Base-by-base conservation (phyloP, 2,888 invertebrate genomes). In the Orthonychiurus folsomi region DNA sequence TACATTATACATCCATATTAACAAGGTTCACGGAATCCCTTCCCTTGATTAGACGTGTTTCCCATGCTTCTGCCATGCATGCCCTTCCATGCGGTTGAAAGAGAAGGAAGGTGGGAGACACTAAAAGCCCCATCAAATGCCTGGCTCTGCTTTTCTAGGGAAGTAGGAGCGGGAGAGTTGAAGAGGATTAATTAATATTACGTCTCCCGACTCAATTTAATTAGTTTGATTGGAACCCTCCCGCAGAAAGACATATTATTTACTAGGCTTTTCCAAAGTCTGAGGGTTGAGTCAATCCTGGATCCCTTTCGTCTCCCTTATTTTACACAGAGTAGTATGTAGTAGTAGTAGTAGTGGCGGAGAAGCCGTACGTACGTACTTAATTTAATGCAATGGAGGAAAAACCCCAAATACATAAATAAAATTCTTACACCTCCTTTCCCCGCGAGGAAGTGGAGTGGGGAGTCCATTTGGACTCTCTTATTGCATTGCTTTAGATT, bases 141-240 rank as follows among this genome's bases (percentile, higher is more conserved):
- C 15, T 5, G 5, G 37, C 37, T 37, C 37, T 5, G 37, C 37
- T 37, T 37, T 37, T 37, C 9, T 9, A 37, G 15, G 37, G 9
- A 37, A 15, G 15, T 37, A 37, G 15, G 37, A 37, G 37, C 5
- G 5, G 37, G 9, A 37, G 37, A 37, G 37, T 52, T 52, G 52
- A 21, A 23, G 24, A 23, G 52, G 47, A 50, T 59, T 57, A 57
- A 57, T 59, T 59, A 59, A 59, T 21, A 50, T 50, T 59, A 59
- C 50, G 59, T 47, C 50, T 59, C 59, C 50, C 26, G 50, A 59
- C 59, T 59, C 59, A 59, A 59, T 59, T 59, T 59, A 59, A 59
- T 59, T 59, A 59, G 59, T 47, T 59, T 59, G 59, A 59, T 59
- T 59, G 59, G 50, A 59, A 59, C 47, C 59, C 59, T 23, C 20